Evolutionary conservation across 2,888 invertebrate genomes (phyloP).

Genomic region (Nomada fucata): DNA sequence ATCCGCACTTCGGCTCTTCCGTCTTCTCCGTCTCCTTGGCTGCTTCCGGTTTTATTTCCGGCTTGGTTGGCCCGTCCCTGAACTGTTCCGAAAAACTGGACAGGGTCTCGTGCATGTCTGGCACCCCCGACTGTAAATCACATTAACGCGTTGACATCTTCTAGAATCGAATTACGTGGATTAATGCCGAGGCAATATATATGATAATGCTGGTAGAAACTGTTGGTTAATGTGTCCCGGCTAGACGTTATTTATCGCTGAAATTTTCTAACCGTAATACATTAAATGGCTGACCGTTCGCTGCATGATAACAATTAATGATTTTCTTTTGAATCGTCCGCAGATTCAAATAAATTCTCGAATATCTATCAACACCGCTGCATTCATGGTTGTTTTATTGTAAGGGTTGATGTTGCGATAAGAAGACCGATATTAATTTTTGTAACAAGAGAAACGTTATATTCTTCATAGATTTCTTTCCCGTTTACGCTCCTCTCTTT

Average conservation of each 20-base stretch:
- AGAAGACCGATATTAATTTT: too few species aligned
- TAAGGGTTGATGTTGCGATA: too few species aligned
- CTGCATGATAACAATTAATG: too few species aligned
- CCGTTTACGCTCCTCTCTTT: too few species aligned
- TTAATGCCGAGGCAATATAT: neutral
- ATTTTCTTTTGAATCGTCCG: too few species aligned
- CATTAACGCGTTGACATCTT: conserved; percentile 21
- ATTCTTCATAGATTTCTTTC: too few species aligned
- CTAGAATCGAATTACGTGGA: conserved; percentile 2
- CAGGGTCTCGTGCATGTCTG: conserved; percentile 76
- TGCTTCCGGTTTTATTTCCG: conserved; percentile 68
- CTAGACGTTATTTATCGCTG: neutral
- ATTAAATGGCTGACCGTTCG: too few species aligned
- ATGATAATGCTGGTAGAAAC: neutral
- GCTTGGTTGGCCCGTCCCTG: conserved; percentile 71
- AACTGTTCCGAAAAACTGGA: conserved; percentile 76
- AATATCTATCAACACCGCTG: too few species aligned
- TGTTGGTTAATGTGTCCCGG: neutral
- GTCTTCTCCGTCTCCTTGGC: conserved; percentile 58
- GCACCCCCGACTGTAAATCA: conserved; percentile 75
- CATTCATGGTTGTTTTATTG: too few species aligned
- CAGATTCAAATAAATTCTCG: too few species aligned
- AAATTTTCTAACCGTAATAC: too few species aligned
- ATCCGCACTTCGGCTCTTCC: conserved; percentile 86
- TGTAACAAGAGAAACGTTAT: too few species aligned